phyloP scores from a whole-genome alignment of 2,113 vertebrate genomes.

The Melanocharis versteri region DNA sequence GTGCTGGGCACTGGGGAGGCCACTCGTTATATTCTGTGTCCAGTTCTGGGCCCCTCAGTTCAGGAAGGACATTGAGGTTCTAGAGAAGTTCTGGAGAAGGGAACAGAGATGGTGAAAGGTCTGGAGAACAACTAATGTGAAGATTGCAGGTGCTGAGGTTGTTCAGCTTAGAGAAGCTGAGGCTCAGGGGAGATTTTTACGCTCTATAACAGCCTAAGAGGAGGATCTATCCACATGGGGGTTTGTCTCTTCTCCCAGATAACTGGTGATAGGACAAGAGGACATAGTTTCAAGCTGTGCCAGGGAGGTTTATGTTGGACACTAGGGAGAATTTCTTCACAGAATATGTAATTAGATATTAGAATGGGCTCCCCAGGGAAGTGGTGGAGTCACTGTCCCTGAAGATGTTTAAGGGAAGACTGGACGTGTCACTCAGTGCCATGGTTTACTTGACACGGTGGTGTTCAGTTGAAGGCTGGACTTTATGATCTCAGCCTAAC shows the following conservation, averaged over 20 bases:
- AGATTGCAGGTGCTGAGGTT: background rate
- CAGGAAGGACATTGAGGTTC: background rate
- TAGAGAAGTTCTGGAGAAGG: background rate
- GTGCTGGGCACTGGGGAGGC: background rate
- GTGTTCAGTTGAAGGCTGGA: background rate
- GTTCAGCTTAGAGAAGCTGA: background rate
- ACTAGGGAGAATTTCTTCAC: background rate
- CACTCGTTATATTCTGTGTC: too few species aligned
- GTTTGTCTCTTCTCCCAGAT: background rate
- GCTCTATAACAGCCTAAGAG: background rate
- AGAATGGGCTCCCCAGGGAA: background rate
- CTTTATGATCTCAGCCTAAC: background rate
- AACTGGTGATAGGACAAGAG: background rate
- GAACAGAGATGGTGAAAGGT: background rate
- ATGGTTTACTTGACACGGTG: background rate
- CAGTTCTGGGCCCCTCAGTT: background rate
- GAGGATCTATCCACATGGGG: background rate
- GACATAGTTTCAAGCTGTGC: background rate
- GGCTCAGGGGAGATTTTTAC: background rate
- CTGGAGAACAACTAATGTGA: background rate
- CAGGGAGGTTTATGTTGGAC: background rate
- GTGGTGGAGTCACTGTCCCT: background rate
- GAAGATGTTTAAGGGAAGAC: background rate
- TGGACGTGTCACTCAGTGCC: background rate
- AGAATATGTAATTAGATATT: background rate